Base-by-base conservation (phyloP, 2,797 vertebrate genomes). In the Melopsittacus undulatus region DNA sequence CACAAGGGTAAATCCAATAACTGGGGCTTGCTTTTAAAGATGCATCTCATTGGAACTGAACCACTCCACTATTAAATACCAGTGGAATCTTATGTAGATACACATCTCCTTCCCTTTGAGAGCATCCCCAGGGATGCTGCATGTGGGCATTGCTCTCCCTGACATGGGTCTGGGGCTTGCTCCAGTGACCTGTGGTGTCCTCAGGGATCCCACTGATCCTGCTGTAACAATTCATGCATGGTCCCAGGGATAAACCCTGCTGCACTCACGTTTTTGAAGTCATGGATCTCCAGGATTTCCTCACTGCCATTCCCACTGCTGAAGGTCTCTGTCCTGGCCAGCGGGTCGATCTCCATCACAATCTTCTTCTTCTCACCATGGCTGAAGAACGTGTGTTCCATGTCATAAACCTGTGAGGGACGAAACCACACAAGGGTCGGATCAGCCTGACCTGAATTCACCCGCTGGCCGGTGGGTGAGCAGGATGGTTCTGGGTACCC, bases 201-300 rank as follows among this genome's bases (percentile, higher is more conserved):
- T 54, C 12, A 61, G 63, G 70, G 68, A 48, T 62, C 20, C 24
- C 14, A 0, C 23, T 3, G 5, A 45, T 36, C n/a, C 63, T 40
- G 23, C 77, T 66, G 38, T 24, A 52, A 13, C 72, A 11, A 3
- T 2, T 32, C 70, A 45, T 30, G 62, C 63, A 64, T 32, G 32
- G 2, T 42, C 23, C 45, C 2, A 7, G 42, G 27, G 42, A 62
- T 26, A 32, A 54, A 48, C 11, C 24, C 52, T 52, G 42, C 13
- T 19, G 30, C 80, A 96, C 98, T 98, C 97, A 99, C 99, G 2
- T 99, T 98, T 98, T 99, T 99, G 97, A 99, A 99, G 97, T 99
- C 99, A 6, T 99, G 99, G 78, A 99, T 98, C 97, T 99, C 99
- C 76, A 99, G 96, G 61, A 99, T 98, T 88, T 99, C 99, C 38